phyloP scores from a whole-genome alignment of 2,113 vertebrate genomes.

The Pan troglodytes region NHGRI_mPanTro3-v2.1_pri NC_072402.2:49831001-49831500 shows the following conservation, averaged over 20 bases:
- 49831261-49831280: background rate
- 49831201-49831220: background rate
- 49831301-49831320: background rate
- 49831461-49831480: background rate
- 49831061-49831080: background rate
- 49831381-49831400: background rate
- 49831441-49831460: background rate
- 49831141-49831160: background rate
- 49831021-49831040: slow-evolving; percentile 48
- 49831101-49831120: background rate
- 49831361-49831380: background rate
- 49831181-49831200: background rate
- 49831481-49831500: background rate
- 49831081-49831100: background rate
- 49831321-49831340: background rate
- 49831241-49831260: background rate
- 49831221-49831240: background rate
- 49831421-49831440: background rate
- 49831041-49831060: background rate
- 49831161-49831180: background rate
- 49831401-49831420: background rate
- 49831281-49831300: background rate
- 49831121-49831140: background rate
- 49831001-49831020: background rate
- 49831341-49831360: background rate